phyloP scores from a whole-genome alignment of 2,888 invertebrate genomes.

The Hypsopygia costalis region DNA sequence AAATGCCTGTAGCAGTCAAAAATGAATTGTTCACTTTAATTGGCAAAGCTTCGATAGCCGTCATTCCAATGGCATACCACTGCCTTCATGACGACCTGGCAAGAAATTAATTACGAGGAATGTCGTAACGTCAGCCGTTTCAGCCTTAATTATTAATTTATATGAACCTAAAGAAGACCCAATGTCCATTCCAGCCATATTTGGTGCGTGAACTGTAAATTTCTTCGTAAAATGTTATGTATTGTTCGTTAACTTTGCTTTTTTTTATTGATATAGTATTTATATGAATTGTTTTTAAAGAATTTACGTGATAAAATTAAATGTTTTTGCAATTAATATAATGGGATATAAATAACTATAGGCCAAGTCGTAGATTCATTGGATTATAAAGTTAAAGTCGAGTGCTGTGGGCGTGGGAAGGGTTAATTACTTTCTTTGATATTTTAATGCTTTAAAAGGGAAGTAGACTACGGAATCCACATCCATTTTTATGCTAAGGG shows the following conservation, averaged over 20 bases:
- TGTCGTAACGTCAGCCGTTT: constrained; percentile 38
- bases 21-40: constrained; percentile 29
- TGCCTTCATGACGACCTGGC: constrained; percentile 12
- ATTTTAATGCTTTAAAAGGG: too few relatives aligned
- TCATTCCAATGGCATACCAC: constrained; percentile 17
- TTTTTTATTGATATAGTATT: neutral
- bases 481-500: too few relatives aligned
- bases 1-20: constrained; percentile 1
- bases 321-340: too few relatives aligned
- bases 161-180: constrained; percentile 20
- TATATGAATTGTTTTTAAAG: neutral
- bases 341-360: too few relatives aligned
- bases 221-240: constrained; percentile 7
- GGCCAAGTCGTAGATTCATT: too few relatives aligned
- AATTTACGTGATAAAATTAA: too few relatives aligned
- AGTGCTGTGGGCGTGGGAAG: too few relatives aligned
- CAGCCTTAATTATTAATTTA: constrained; percentile 39
- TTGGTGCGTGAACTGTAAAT: constrained; percentile 20
- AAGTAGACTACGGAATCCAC: too few relatives aligned
- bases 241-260: neutral
- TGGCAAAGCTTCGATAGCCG: constrained; percentile 31
- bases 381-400: too few relatives aligned
- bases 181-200: constrained; percentile 12
- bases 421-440: too few relatives aligned
- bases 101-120: constrained; percentile 48